These are phyloP conservation scores for Toxonevra muliebris DNA, from an alignment of 2,888 invertebrate species.

Conservation along the genomic window DNA sequence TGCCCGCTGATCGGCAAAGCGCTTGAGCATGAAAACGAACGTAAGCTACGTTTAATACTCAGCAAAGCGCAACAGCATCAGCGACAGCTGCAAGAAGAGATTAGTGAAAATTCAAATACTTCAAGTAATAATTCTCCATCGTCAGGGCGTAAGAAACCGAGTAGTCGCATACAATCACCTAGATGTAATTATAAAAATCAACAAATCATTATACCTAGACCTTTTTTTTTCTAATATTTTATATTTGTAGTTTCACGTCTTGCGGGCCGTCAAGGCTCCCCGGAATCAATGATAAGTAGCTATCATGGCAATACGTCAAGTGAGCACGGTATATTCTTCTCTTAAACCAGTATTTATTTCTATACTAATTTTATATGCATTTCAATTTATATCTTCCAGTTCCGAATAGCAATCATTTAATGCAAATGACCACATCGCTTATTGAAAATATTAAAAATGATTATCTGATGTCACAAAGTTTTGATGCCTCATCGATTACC, in stretches of 20 bases:
- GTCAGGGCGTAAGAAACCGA: conserved; percentile 59
- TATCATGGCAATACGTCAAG: conserved; percentile 69
- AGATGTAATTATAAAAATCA: conserved; percentile 53
- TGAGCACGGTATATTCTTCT: conserved; percentile 51
- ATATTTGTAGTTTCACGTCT: conserved; percentile 62
- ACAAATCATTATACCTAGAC: too few species aligned
- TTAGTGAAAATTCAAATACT: conserved; percentile 62
- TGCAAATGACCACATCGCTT: conserved; percentile 64
- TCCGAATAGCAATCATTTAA: conserved; percentile 46
- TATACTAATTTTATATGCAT: neutral
- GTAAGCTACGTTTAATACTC: conserved; percentile 84
- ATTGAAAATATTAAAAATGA: conserved; percentile 65
- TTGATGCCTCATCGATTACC: conserved; percentile 68
- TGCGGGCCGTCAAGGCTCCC: conserved; percentile 69
- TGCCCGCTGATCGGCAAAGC: conserved; percentile 87
- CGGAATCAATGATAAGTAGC: conserved; percentile 78
- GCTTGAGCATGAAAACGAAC: conserved; percentile 85
- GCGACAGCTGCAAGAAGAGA: conserved; percentile 80
- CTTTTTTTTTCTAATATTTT: neutral
- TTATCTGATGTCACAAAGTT: conserved; percentile 71
- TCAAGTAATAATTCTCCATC: conserved; percentile 64
- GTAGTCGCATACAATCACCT: conserved; percentile 65
- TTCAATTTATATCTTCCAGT: conserved; percentile 9
- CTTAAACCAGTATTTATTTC: conserved; percentile 6
- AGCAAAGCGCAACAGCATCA: conserved; percentile 93